Base-by-base conservation (phyloP, 1,140 invertebrate genomes). In the Pseudomyrmex dendroicus region DNA sequence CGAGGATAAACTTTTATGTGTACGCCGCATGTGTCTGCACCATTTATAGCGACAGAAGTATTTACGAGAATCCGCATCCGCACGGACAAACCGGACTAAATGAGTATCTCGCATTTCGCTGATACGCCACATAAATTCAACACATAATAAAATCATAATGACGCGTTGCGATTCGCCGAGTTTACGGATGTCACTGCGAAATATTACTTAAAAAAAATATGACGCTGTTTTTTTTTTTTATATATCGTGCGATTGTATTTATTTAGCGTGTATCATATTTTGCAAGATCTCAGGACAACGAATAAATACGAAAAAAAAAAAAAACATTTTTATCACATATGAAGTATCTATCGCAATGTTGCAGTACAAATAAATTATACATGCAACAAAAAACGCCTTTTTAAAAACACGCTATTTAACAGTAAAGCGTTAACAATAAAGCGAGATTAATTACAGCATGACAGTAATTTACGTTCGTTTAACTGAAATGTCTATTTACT, bases 41-140 rank as follows among this genome's bases (percentile, higher is more conserved):
- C 2, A 9, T n/a, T 15, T 50, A n/a, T 1, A 17, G 13, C 15
- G 15, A 44, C 44, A 63, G n/a, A 7, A 63, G 44, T 13, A 12
- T 76, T 64, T 52, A 50, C 17, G 73, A 35, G 61, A 61, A 74
- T 61, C 5, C 35, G 5, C 35, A 35, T 35, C 5, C 35, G 13
- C 8, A 20, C 13, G 9, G 17, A 17, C 59, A 44, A 35, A 35
- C 48, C 20, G 59, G 10, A 66, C 35, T 66, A 66, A 66, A 46
- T 46, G 35, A 66, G 63, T 22, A 62, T 62, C 20, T 20, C 1
- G 22, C 12, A 22, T 52, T 52, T 52, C 10, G 46, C 61, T 52
- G 61, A 74, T 74, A 52, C 25, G n/a, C 61, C 73, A 56, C 22
- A 62, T 76, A 63, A 76, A 76, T 76, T 62, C 15, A 63, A 63